Evolutionary conservation across 2,888 invertebrate species (phyloP), one percentile per base, ranked within the genome.

Genomic region (Eurytoma californica): DNA sequence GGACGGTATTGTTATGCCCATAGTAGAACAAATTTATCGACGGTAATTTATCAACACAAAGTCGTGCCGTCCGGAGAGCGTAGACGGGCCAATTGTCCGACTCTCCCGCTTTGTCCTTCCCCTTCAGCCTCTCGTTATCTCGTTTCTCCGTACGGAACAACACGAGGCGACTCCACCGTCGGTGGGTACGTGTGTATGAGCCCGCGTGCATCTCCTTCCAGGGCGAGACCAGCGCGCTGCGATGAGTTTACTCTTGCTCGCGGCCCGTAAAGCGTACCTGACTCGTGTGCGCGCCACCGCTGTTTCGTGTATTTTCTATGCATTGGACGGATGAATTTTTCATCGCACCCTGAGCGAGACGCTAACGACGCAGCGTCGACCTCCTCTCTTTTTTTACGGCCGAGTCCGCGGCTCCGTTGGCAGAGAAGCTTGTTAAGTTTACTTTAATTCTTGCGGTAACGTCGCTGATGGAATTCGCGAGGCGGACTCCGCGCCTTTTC

Each of bases 311-410:
- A 80, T 80, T 75, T 72, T 51, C 80, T 76, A 80, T 77, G 77
- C 80, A 73, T 77, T 77, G 80, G 60, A 61, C 55, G 63, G 66
- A 73, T 77, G 77, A 77, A 77, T 80, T 80, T 80, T 80, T 80
- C 73, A 77, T 73, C 20, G 28, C 49, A 16, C 55, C 57, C 68
- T 18, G 61, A 66, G 67, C 39, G 72, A 72, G 66, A 67, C 78
- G 73, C 72, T 73, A 78, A 73, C 68, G 55, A 73, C 61, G 68
- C 47, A 14, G 30, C 47, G 49, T 61, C 66, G 73, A 72, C 72
- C 39, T 39, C 39, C 9, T 9, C 39, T 9, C 39, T 39, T 77
- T 77, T 72, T 70, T 49, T 30, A 49, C 16, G 47, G 55, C 30
- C 30, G n/a, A 47, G 28, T 47, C n/a, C 5, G n/a, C 39, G 14